phyloP scores from a whole-genome alignment of 2,888 invertebrate species.

The Cyclophora albipunctata region DNA sequence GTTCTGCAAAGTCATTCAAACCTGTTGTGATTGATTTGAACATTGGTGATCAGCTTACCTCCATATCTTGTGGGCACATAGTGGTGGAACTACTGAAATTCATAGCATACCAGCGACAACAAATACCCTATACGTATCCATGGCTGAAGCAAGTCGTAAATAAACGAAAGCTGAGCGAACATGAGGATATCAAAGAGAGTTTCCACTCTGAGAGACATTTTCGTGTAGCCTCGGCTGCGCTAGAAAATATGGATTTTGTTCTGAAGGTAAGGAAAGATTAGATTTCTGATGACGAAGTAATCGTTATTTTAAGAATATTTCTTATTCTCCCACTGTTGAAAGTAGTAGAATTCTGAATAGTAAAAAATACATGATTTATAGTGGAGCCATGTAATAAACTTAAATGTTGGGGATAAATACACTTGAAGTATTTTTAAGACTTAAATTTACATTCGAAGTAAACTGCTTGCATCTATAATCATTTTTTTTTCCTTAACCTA shows the following conservation, averaged over 20 bases:
- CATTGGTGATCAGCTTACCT: slow-evolving; percentile 71
- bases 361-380: too few species aligned
- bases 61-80: slow-evolving; percentile 72
- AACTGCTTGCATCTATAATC: too few species aligned
- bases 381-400: too few species aligned
- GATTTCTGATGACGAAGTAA: too few species aligned
- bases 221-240: slow-evolving; percentile 51
- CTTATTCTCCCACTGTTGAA: too few species aligned
- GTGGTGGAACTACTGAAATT: slow-evolving; percentile 75
- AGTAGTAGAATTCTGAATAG: too few species aligned
- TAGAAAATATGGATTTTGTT: slow-evolving; percentile 62
- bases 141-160: slow-evolving; percentile 65
- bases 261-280: slow-evolving; percentile 40
- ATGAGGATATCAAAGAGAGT: slow-evolving; percentile 38
- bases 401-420: too few species aligned
- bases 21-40: slow-evolving; percentile 48
- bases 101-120: slow-evolving; percentile 73
- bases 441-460: too few species aligned
- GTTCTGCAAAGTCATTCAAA: too few species aligned
- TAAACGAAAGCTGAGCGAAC: slow-evolving; percentile 41
- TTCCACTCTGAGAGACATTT: slow-evolving; percentile 62
- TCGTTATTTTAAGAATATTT: too few species aligned
- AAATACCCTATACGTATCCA: slow-evolving; percentile 68
- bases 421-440: too few species aligned
- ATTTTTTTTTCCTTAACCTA: neutral